Percentiles rank a stretch among this genome's conserved stretches.
phyloP scores from a whole-genome alignment of 2,113 vertebrate genomes.

The Astur gentilis region DNA sequence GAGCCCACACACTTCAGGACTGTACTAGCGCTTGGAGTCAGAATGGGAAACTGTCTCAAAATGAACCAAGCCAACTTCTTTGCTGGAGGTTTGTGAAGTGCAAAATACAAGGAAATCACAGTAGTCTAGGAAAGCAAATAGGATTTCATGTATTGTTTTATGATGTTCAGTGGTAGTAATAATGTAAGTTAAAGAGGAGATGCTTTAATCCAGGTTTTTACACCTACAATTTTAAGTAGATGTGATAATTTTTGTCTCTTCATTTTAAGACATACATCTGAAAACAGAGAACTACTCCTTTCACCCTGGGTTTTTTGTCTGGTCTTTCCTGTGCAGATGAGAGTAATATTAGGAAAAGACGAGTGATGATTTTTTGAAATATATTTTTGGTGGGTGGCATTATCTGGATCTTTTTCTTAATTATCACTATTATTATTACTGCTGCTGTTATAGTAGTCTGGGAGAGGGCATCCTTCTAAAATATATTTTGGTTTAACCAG shows the following conservation, averaged over 20 bases:
- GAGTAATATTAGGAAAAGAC: neutral
- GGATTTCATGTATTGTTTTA: neutral
- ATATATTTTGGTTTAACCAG: neutral
- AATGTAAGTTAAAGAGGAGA: neutral
- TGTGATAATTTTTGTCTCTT: neutral
- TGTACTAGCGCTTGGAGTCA: neutral
- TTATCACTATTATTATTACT: neutral
- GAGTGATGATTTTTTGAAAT: neutral
- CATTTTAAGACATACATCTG: neutral
- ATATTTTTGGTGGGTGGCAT: neutral
- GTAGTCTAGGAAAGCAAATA: neutral
- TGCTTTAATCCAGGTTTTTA: neutral
- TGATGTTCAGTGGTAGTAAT: neutral
- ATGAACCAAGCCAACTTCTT: neutral
- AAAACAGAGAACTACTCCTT: neutral
- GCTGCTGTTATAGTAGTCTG: neutral
- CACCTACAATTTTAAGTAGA: neutral
- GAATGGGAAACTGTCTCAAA: neutral
- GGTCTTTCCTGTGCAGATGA: neutral
- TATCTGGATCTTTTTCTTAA: neutral
- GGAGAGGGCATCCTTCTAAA: neutral
- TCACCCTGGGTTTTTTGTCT: neutral
- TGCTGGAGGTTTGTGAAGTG: neutral
- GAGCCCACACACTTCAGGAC: neutral
- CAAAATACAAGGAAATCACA: neutral